Base-by-base conservation (phyloP, 1,140 invertebrate species). In the Lanistes nyassanus region DNA sequence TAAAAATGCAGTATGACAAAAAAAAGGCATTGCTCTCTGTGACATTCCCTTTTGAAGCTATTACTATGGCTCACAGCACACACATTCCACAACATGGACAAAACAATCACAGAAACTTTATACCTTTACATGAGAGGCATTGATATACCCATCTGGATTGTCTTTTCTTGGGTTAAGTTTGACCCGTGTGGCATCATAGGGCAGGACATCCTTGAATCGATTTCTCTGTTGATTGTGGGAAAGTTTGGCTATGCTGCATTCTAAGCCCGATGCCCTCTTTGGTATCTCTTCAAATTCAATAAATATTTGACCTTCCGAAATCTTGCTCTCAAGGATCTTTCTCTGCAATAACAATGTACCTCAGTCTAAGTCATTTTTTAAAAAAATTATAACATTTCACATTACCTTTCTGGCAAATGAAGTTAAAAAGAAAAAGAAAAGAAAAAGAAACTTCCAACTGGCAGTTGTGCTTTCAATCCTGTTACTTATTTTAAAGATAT, bases 201-300 rank as follows among this genome's bases (percentile, higher is more conserved):
- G 96, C 51, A 97, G 88, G 53, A 96, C 93, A 81, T 94, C 93
- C 86, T 92, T 92, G 84, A 92, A 93, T 31, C 90, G 78, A 76
- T 90, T 91, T 37, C 84, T 79, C 19, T 73, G 82, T 88, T 84
- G 90, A 80, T 89, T 89, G 70, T 86, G 85, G 13, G 92, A 89
- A 69, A 92, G 87, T 70, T 92, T 87, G 26, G 94, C 94, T 13
- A 93, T 93, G 19, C 90, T 89, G 85, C 93, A 93, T 77, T 93
- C 93, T 21, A 91, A 91, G 80, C 92, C 91, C 42, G 92, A 91
- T 65, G 94, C 93, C 62, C 94, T 93, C 85, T 95, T 95, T 0
- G 94, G 93, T 82, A 97, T 94, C 81, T 94, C 92, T 85, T 97
- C 95, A 90, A 96, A 97, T 86, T 96, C 95, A 86, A 94, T 93